phyloP scores from a whole-genome alignment of 2,113 vertebrate genomes.

The Melanerpes formicivorus region DNA sequence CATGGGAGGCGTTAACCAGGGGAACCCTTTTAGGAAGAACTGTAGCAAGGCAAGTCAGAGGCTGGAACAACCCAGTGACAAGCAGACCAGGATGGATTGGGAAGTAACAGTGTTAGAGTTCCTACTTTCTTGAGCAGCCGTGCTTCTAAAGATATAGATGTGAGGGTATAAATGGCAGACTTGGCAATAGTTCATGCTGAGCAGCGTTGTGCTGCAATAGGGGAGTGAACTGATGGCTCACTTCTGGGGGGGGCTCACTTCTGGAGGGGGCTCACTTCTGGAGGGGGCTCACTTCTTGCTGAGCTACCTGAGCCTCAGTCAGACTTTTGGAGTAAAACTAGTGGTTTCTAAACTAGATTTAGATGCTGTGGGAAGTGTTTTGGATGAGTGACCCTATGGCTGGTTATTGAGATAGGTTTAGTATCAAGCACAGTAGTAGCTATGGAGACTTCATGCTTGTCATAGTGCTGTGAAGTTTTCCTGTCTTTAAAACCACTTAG shows the following conservation, averaged over 20 bases:
- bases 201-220: neutral
- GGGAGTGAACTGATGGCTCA: neutral
- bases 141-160: neutral
- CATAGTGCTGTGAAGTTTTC: neutral
- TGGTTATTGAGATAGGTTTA: neutral
- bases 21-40: neutral
- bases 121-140: neutral
- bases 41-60: neutral
- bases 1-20: neutral
- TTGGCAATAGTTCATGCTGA: neutral
- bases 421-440: neutral
- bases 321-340: neutral
- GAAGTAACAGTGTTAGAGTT: neutral
- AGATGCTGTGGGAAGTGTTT: neutral
- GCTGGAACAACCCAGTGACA: neutral
- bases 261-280: neutral
- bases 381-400: neutral
- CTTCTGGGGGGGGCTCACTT: neutral
- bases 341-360: neutral
- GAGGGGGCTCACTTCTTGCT: neutral
- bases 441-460: accelerated
- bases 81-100: neutral
- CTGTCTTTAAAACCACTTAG: neutral
- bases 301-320: neutral
- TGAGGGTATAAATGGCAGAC: neutral